Percentiles rank a stretch among this genome's conserved stretches.
These are phyloP conservation scores for Corella eumyota DNA, from an alignment of 23 tunicate genomes.

Conservation along the genomic window DNA sequence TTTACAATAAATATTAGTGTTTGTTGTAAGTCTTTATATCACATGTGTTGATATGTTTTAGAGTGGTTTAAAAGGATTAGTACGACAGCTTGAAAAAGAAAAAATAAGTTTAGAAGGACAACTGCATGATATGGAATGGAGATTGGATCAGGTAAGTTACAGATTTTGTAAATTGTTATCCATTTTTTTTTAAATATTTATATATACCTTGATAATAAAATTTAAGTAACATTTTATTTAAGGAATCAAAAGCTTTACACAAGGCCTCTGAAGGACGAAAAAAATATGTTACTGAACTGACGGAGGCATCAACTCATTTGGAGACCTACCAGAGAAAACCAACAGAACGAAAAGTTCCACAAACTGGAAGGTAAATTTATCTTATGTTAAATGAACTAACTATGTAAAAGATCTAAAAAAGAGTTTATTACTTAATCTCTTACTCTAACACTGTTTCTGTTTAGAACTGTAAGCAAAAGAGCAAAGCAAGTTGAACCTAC, in stretches of 20 bases:
- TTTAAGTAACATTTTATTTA: too few relatives aligned
- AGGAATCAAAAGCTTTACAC: slow-evolving; percentile 83
- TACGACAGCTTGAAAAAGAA: slow-evolving; percentile 79
- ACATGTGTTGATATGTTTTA: neutral
- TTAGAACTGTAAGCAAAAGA: too few relatives aligned
- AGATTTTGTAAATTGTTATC: neutral
- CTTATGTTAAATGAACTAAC: too few relatives aligned
- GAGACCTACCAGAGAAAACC: slow-evolving; percentile 45
- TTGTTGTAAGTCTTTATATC: neutral
- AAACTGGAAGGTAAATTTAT: slow-evolving; percentile 6
- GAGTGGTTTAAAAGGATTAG: slow-evolving; percentile 57
- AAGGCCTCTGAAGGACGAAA: slow-evolving; percentile 65
- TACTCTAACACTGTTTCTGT: too few relatives aligned
- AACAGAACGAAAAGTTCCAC: slow-evolving; percentile 11
- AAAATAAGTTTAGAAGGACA: slow-evolving; percentile 51
- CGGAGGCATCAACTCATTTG: slow-evolving; percentile 43
- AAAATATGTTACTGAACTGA: slow-evolving; percentile 58
- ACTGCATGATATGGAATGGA: slow-evolving; percentile 91
- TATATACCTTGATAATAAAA: too few relatives aligned
- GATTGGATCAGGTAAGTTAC: slow-evolving; percentile 79
- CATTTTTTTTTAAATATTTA: neutral
- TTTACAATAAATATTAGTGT: neutral
- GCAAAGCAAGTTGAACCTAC: too few relatives aligned
- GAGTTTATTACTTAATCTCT: too few relatives aligned
- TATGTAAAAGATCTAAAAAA: too few relatives aligned